Percentiles rank a stretch among this genome's conserved stretches.
Conservation (phyloP, 2,113 vertebrate genomes). For the Condylura cristata region DNA sequence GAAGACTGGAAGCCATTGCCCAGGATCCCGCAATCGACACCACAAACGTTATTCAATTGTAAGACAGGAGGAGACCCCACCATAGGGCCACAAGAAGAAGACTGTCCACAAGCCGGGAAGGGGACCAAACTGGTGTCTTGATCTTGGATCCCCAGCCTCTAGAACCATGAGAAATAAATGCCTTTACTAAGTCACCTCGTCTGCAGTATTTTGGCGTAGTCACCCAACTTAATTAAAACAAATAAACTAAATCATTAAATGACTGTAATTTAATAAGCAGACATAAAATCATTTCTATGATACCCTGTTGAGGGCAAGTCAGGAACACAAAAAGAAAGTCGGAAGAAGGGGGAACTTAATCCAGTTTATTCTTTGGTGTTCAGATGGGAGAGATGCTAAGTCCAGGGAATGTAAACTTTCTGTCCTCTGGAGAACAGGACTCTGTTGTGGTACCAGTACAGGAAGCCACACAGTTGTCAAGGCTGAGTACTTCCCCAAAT, state of each 20-base stretch:
- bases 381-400: neutral
- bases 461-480: neutral
- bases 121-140: neutral
- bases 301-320: neutral
- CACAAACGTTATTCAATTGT: neutral
- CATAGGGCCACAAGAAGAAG: neutral
- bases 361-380: neutral
- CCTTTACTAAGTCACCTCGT: neutral
- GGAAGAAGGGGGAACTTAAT: neutral
- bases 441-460: neutral
- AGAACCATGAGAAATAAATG: neutral
- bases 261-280: conserved; percentile 25
- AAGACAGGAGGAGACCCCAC: neutral
- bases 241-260: neutral
- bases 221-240: neutral
- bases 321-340: neutral
- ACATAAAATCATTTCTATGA: neutral
- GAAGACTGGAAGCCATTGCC: neutral
- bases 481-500: neutral
- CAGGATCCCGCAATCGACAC: neutral
- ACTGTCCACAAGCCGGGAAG: neutral
- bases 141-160: neutral
- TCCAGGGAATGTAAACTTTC: neutral
- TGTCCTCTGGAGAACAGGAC: neutral
- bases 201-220: neutral